Evolutionary conservation across 2,113 vertebrate species (phyloP), one percentile per base, ranked within the genome.

Genomic region (Rhombomys opimus): DNA sequence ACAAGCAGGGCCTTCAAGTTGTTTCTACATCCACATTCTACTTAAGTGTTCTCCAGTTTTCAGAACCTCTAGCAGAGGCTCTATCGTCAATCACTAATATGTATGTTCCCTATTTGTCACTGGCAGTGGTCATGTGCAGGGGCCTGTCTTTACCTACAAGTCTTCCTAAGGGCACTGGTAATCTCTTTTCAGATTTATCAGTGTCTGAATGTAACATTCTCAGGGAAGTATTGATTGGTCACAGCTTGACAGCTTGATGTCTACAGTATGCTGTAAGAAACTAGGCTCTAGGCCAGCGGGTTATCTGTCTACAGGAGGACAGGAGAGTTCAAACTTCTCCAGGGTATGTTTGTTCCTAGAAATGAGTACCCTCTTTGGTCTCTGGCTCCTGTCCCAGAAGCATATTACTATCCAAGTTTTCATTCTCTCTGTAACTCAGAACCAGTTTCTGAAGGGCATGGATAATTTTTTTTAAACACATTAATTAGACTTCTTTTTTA

Each of bases 251-350:
- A 61, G 1, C 87, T 85, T 7, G 15, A 17, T 65, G 35, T 81
- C 59, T 18, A 14, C 9, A 13, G 12, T 35, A 1, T 25, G 0
- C 7, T 18, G 27, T 13, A 46, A 32, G 65, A 80, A 63, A 25
- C 41, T 8, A 46, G 13, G 61, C 22, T 4, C 23, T 9, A 38
- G 61, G 14, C n/a, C 4, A 2, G 17, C 12, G 25, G 20, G 25
- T 38, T 72, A 12, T 2, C 87, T 41, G 27, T 41, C 52, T 35
- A 1, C 27, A 11, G 75, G 7, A 59, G n/a, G 17, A 25, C 3
- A 2, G 68, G 22, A 70, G 76, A 46, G 4, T 17, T 35, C 5
- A 32, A 1, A 2, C 13, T 35, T 59, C 22, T 10, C 30, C 10
- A 1, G 7, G 32, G 25, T 5, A 1, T 68, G 75, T 73, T 57